These are phyloP conservation scores for Megamerina dolium DNA, from an alignment of 2,888 invertebrate species.

Conservation along the genomic window DNA sequence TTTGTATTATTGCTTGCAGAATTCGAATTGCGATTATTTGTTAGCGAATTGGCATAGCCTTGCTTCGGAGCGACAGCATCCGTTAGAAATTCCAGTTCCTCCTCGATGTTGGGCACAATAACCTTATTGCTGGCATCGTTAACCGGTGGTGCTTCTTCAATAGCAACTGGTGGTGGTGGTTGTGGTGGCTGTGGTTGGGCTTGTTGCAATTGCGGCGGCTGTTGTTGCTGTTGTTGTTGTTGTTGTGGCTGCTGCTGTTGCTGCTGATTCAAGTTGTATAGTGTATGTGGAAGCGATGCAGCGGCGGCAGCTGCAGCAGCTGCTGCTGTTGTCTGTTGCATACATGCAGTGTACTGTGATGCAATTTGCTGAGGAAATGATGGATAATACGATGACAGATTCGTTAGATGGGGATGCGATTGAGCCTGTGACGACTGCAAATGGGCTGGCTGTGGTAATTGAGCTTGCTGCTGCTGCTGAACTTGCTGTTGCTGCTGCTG, in stretches of 20 bases:
- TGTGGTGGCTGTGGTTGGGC: constrained; percentile 30
- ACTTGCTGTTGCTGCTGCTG: constrained; percentile 32
- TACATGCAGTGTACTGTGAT: constrained; percentile 45
- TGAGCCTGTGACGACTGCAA: constrained; percentile 71
- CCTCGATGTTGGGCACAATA: constrained; percentile 82
- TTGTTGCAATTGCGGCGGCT: constrained; percentile 34
- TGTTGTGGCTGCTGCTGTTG: constrained; percentile 27
- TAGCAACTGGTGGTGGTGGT: constrained; percentile 20
- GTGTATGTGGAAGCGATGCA: constrained; percentile 27
- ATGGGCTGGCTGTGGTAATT: constrained; percentile 65
- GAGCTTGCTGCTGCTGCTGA: constrained; percentile 38
- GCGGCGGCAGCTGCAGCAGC: constrained; percentile 31
- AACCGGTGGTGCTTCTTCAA: constrained; percentile 38
- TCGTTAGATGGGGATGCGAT: constrained; percentile 59
- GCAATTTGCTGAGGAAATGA: constrained; percentile 47
- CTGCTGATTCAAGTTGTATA: constrained; percentile 31
- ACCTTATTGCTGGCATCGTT: constrained; percentile 74
- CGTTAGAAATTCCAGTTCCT: constrained; percentile 76
- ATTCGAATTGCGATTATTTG: constrained; percentile 24
- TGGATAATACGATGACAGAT: constrained; percentile 49
- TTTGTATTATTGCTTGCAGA: constrained; percentile 38
- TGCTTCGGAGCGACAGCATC: constrained; percentile 37
- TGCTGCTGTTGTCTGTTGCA: constrained; percentile 36
- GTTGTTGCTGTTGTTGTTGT: constrained; percentile 31
- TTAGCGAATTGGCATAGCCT: constrained; percentile 36